A percentile compares a stretch with the other conserved stretches of the same genome.
phyloP scores from a whole-genome alignment of 37 sponge, comb jelly and placozoan species.

The Bolinopsis microptera region DNA sequence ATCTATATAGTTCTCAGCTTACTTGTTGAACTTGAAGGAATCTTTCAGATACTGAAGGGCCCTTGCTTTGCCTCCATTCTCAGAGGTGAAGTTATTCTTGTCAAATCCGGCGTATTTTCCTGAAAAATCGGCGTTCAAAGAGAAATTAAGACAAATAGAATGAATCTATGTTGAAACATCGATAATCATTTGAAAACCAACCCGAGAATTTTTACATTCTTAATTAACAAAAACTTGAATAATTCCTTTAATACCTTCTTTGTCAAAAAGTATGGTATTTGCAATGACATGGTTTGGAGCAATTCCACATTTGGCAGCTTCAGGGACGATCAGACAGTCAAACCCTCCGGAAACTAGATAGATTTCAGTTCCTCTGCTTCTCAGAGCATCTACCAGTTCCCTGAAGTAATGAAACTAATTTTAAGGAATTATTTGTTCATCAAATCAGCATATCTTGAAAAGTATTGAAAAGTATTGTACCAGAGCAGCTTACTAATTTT shows the following conservation, averaged over 20 bases:
- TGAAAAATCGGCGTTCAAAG: no score
- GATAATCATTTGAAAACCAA: no score
- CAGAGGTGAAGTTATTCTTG: slow-evolving; percentile 2
- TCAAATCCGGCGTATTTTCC: slow-evolving; percentile 49
- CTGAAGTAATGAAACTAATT: no score
- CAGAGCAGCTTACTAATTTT: no score
- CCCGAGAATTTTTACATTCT: no score
- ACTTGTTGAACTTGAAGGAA: slow-evolving; percentile 1
- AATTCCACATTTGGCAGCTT: slow-evolving; percentile 44
- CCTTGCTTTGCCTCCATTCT: slow-evolving; percentile 18
- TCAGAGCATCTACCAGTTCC: slow-evolving; percentile 22
- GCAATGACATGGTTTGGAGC: slow-evolving; percentile 40
- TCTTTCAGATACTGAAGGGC: slow-evolving; percentile 19
- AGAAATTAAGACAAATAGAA: no score
- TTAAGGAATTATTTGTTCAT: no score
- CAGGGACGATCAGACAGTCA: slow-evolving; percentile 44
- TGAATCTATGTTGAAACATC: no score
- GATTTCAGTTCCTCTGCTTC: neutral
- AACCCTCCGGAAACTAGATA: slow-evolving; percentile 53
- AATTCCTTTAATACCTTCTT: neutral
- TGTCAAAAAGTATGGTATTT: slow-evolving; percentile 11
- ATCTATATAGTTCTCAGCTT: neutral
- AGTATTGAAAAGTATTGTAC: no score
- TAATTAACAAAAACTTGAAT: no score
- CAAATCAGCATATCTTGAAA: no score